phyloP scores from a whole-genome alignment of 2,797 vertebrate genomes.

The Mareca penelope region DNA sequence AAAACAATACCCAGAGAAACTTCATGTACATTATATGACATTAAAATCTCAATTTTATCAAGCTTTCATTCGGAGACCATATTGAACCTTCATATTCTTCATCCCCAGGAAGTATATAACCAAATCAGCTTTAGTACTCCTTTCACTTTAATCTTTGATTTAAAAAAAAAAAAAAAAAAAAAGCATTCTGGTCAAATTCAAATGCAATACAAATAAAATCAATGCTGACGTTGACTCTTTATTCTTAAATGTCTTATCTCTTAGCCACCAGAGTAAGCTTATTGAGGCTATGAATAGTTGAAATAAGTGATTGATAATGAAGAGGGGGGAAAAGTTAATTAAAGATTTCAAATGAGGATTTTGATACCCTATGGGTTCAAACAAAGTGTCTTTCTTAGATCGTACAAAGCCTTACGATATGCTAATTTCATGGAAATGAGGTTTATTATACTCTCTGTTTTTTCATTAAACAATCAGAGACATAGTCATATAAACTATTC shows the following conservation, averaged over 20 bases:
- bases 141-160: constrained; percentile 16
- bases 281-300: constrained; percentile 36
- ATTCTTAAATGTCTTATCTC: constrained; percentile 64
- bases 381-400: constrained; percentile 67
- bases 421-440: constrained; percentile 69
- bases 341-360: constrained; percentile 70
- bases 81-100: constrained; percentile 5
- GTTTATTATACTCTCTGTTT: constrained; percentile 55
- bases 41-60: constrained; percentile 21
- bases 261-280: constrained; percentile 55
- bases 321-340: constrained; percentile 64
- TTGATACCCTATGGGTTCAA: constrained; percentile 64
- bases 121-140: not conserved
- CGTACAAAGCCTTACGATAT: constrained; percentile 45
- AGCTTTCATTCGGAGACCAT: not conserved
- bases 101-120: not conserved
- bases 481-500: not conserved
- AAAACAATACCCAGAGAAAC: not conserved
- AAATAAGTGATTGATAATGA: constrained; percentile 63
- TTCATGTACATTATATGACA: not conserved
- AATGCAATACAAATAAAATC: constrained; percentile 44
- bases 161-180: not conserved
- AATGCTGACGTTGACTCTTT: constrained; percentile 28
- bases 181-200: constrained; percentile 40
- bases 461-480: constrained; percentile 58